Evolutionary conservation across 2,888 invertebrate species (phyloP).

Genomic region (Ectemnius lituratus): DNA sequence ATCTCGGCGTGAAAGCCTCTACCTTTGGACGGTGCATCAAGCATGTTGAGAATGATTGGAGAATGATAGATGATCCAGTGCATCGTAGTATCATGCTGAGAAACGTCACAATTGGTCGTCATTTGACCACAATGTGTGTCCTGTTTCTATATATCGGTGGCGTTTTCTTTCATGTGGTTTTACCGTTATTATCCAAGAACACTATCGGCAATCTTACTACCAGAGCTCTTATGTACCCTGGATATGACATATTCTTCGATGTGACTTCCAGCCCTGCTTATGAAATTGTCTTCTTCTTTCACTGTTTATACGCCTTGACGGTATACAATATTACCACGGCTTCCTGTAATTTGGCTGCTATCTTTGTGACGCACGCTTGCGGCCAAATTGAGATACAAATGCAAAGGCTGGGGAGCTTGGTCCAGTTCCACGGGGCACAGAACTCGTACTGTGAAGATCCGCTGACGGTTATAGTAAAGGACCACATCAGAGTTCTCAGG

Average conservation of each 20-base stretch:
- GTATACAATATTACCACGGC: conserved; percentile 42
- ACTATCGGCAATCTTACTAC: too few species aligned
- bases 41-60: conserved; percentile 60
- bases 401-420: too few species aligned
- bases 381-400: conserved; percentile 54
- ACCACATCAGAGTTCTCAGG: too few species aligned
- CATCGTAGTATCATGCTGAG: conserved; percentile 43
- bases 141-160: conserved; percentile 51
- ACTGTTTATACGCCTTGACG: conserved; percentile 42
- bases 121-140: conserved; percentile 46
- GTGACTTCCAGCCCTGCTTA: conserved; percentile 49
- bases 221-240: too few species aligned
- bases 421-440: neutral
- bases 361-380: conserved; percentile 59
- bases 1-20: neutral
- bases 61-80: neutral
- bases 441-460: too few species aligned
- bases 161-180: conserved; percentile 36
- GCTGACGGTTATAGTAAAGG: too few species aligned
- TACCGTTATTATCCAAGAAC: neutral
- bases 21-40: conserved; percentile 43
- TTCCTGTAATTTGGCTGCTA: conserved; percentile 54
- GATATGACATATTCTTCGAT: too few species aligned
- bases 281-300: conserved; percentile 56
- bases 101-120: conserved; percentile 30